A percentile compares a stretch with the other conserved stretches of the same genome.
phyloP scores from a whole-genome alignment of 2,888 invertebrate genomes.

The Campaea margaritaria region DNA sequence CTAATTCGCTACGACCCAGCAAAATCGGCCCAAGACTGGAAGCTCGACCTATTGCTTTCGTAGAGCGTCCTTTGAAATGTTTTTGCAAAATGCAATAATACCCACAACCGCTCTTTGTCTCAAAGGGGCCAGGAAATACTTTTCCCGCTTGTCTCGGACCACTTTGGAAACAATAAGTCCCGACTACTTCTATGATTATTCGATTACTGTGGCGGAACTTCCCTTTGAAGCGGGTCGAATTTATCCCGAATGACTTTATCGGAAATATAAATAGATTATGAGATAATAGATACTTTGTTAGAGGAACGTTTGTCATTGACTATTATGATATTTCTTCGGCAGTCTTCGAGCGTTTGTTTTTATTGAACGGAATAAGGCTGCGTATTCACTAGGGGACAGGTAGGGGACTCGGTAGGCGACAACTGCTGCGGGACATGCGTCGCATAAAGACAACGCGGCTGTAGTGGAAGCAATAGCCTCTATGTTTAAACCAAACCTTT shows the following conservation, averaged over 20 bases:
- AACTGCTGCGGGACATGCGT: no score
- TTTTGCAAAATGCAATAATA: slow-evolving; percentile 62
- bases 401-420: no score
- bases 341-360: background rate
- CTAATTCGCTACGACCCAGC: slow-evolving; percentile 7
- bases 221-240: slow-evolving; percentile 31
- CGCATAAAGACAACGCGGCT: no score
- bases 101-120: slow-evolving; percentile 45
- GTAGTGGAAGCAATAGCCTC: no score
- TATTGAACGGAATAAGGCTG: background rate
- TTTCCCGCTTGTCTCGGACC: slow-evolving; percentile 10
- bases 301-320: slow-evolving; percentile 9
- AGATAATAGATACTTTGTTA: slow-evolving; percentile 30
- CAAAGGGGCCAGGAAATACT: slow-evolving; percentile 42
- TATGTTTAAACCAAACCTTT: no score
- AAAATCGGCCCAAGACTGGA: slow-evolving; percentile 4
- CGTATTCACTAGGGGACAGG: no score
- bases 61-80: slow-evolving; percentile 47
- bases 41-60: slow-evolving; percentile 18
- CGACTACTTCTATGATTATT: slow-evolving; percentile 32
- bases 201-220: slow-evolving; percentile 39
- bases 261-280: slow-evolving; percentile 28
- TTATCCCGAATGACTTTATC: slow-evolving; percentile 27
- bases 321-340: background rate
- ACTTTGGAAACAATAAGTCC: slow-evolving; percentile 13